These are phyloP conservation scores for Hypocryptadius cinnamomeus DNA, from an alignment of 2,113 vertebrate species.

Conservation along the genomic window DNA sequence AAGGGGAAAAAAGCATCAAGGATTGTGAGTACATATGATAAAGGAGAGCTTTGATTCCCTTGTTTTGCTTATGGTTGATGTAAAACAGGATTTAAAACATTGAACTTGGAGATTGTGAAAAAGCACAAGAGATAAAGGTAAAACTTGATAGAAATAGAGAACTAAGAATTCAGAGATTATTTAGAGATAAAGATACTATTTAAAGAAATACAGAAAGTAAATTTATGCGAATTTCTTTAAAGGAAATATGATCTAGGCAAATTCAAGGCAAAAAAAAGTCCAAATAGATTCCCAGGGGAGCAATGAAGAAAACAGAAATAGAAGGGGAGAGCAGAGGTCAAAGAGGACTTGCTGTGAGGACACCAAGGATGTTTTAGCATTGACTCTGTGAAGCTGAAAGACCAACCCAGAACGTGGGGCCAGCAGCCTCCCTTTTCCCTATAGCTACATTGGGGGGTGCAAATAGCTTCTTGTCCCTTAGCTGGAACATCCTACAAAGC, in stretches of 20 bases:
- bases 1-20: background rate
- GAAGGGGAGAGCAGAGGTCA: background rate
- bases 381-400: background rate
- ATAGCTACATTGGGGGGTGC: accelerated
- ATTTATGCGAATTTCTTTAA: background rate
- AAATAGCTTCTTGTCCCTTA: background rate
- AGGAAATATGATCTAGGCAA: background rate
- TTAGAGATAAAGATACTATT: background rate
- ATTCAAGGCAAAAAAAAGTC: background rate
- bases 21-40: background rate
- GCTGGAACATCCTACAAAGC: background rate
- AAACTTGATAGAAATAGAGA: background rate
- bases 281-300: background rate
- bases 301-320: background rate
- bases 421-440: background rate
- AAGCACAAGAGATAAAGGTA: background rate
- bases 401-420: accelerated
- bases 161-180: background rate
- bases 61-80: background rate
- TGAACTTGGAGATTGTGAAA: background rate
- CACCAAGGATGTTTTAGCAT: background rate
- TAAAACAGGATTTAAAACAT: background rate
- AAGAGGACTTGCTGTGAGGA: background rate
- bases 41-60: background rate
- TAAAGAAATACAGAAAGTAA: background rate